Percentiles rank a stretch among this genome's conserved stretches.
phyloP scores from a whole-genome alignment of 2,113 vertebrate species.

The Garra rufa region DNA sequence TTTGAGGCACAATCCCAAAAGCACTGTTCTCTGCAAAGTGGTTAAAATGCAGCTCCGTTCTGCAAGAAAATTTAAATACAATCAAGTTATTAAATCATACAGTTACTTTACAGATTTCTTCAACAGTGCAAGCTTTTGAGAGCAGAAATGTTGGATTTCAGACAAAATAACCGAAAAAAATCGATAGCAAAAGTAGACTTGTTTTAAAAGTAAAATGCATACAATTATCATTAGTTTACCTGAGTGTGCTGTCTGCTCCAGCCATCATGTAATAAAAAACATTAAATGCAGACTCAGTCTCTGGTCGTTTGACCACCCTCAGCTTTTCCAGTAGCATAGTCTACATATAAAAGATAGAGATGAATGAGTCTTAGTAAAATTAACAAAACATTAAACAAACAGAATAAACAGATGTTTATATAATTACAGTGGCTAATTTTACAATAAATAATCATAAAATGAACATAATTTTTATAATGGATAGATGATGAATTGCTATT shows the following conservation, averaged over 20 bases:
- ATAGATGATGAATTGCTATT: neutral
- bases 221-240: conserved; percentile 72
- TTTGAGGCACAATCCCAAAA: conserved; percentile 86
- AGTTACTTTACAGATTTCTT: neutral
- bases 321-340: conserved; percentile 96
- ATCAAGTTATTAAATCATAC: neutral
- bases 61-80: conserved; percentile 60
- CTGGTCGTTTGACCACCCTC: conserved; percentile 84
- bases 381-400: neutral
- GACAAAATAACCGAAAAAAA: neutral
- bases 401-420: neutral
- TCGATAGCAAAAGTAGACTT: neutral
- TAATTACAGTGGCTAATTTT: neutral
- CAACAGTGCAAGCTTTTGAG: neutral
- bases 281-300: conserved; percentile 88
- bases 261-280: conserved; percentile 96
- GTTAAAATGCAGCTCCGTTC: conserved; percentile 96
- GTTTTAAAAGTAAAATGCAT: neutral
- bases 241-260: conserved; percentile 85
- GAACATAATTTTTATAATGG: too few relatives aligned
- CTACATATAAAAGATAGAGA: conserved; percentile 65
- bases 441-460: neutral
- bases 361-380: neutral
- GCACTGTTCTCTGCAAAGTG: conserved; percentile 92
- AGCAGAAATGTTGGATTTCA: neutral